Conservation (phyloP, 2,797 vertebrate species). For the Danio albolineatus region DNA sequence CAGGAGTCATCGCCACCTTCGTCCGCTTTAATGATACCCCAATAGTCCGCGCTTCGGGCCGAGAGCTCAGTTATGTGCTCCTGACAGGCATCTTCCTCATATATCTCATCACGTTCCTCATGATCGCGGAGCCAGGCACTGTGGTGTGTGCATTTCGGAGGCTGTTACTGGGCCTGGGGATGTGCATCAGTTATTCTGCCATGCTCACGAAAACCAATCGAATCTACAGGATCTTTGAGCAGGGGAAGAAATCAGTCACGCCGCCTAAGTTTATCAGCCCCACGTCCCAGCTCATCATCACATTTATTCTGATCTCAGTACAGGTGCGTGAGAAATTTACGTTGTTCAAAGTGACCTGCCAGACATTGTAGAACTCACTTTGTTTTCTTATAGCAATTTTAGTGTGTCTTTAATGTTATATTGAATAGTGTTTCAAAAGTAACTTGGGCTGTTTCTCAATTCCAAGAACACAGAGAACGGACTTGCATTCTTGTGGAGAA, state of each 20-base stretch:
- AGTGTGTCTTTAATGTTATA: no score
- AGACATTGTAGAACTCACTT: neutral
- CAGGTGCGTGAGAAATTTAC: slow-evolving; percentile 70
- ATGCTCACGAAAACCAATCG: slow-evolving; percentile 98
- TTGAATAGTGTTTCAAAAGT: no score
- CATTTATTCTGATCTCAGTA: slow-evolving; percentile 85
- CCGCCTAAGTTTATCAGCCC: slow-evolving; percentile 92
- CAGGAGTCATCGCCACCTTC: slow-evolving; percentile 81
- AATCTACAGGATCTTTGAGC: slow-evolving; percentile 98
- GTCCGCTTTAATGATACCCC: slow-evolving; percentile 88
- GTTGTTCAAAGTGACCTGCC: neutral
- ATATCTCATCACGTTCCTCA: slow-evolving; percentile 85
- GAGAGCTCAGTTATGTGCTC: slow-evolving; percentile 84
- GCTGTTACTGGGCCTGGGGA: slow-evolving; percentile 91
- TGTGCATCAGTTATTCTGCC: slow-evolving; percentile 95
- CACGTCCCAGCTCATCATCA: slow-evolving; percentile 87
- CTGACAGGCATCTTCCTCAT: slow-evolving; percentile 81
- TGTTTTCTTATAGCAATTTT: no score
- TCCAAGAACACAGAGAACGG: no score
- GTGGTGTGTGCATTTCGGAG: slow-evolving; percentile 82
- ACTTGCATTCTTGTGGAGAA: no score
- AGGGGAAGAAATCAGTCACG: slow-evolving; percentile 93
- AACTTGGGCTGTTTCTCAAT: no score
- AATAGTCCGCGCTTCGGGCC: slow-evolving; percentile 89
- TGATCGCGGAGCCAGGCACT: slow-evolving; percentile 88